Percentiles rank a stretch among this genome's conserved stretches.
These are phyloP conservation scores for Plestiodon gilberti DNA, from an alignment of 2,113 vertebrate genomes.

Conservation along the genomic window DNA sequence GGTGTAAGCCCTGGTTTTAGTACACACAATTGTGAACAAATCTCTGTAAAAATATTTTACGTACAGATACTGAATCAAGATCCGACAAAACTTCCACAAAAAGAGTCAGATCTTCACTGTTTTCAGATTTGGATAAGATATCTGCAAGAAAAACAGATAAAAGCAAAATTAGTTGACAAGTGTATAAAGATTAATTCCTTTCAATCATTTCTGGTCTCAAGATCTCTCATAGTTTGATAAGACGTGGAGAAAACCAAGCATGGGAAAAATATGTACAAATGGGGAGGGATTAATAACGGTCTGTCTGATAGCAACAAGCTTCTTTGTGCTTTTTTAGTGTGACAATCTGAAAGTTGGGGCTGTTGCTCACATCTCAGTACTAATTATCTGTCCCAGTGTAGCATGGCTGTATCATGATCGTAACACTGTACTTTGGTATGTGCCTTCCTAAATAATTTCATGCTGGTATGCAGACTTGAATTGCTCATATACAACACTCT, in stretches of 20 bases:
- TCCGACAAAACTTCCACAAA: constrained; percentile 76
- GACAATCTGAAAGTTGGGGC: no score
- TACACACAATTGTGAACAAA: not conserved
- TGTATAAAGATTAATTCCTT: not conserved
- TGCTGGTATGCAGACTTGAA: not conserved
- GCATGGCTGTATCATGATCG: not conserved
- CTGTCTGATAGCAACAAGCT: not conserved
- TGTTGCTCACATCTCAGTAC: no score
- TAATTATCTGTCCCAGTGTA: not conserved
- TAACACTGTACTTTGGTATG: not conserved
- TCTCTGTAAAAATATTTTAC: constrained; percentile 42
- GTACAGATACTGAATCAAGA: constrained; percentile 87
- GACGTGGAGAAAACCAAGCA: no score
- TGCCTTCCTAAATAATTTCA: not conserved
- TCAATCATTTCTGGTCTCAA: not conserved
- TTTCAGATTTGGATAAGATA: constrained; percentile 81
- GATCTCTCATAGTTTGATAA: no score
- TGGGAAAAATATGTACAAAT: no score
- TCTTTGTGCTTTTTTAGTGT: not conserved
- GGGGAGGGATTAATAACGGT: not conserved
- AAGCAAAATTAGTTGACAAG: not conserved
- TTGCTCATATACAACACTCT: not conserved
- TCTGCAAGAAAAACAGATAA: constrained; percentile 74
- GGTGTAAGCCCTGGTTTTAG: not conserved
- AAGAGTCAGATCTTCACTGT: constrained; percentile 80